Conservation (phyloP, 2,113 vertebrate species). For the Tupaia tana region DNA sequence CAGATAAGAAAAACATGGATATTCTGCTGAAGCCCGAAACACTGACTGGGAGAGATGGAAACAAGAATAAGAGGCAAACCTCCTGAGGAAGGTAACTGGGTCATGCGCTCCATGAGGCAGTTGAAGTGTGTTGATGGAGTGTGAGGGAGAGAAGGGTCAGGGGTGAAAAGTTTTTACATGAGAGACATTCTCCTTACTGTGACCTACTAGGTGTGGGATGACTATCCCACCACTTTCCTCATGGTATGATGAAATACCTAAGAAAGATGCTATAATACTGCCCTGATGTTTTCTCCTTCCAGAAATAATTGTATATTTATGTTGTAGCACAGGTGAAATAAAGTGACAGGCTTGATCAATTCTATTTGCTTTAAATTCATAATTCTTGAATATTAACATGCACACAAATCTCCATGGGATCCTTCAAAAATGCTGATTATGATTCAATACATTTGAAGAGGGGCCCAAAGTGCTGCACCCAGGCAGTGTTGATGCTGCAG, state of each 20-base stretch:
- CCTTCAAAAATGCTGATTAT: neutral
- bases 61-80: neutral
- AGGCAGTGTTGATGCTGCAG: neutral
- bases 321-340: neutral
- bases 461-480: neutral
- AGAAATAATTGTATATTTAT: neutral
- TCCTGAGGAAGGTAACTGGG: neutral
- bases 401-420: neutral
- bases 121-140: neutral
- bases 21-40: neutral
- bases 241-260: neutral
- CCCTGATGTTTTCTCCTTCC: neutral
- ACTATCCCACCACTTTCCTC: neutral
- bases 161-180: neutral
- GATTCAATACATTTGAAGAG: neutral
- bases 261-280: neutral
- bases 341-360: neutral
- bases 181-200: neutral
- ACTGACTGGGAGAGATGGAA: neutral
- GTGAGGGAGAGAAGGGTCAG: neutral
- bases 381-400: neutral
- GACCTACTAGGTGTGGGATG: neutral
- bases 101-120: neutral
- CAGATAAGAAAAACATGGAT: neutral
- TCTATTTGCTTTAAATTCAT: neutral